A percentile compares a stretch with the other conserved stretches of the same genome.
These are phyloP conservation scores for Ancistrus triradiatus DNA, from an alignment of 2,113 vertebrate genomes.

Conservation along the genomic window DNA sequence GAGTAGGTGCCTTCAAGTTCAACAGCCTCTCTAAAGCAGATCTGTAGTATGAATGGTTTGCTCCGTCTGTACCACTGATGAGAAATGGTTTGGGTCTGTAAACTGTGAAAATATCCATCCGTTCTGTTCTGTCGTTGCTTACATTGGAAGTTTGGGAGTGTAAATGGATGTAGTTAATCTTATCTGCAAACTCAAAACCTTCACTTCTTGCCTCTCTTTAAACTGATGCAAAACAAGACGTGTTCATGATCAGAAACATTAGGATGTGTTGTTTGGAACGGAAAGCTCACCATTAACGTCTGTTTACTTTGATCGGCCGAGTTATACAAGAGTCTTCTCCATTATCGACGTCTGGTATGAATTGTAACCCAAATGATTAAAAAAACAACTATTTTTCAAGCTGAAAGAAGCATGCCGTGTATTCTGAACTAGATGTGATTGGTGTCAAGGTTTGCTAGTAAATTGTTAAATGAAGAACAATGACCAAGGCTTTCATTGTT, in stretches of 20 bases:
- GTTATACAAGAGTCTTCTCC: background rate
- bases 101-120: slow-evolving; percentile 42
- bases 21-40: slow-evolving; percentile 33
- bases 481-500: slow-evolving; percentile 48
- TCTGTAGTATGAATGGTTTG: slow-evolving; percentile 8
- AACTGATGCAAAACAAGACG: slow-evolving; percentile 32
- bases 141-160: slow-evolving; percentile 11
- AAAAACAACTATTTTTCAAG: slow-evolving; percentile 32
- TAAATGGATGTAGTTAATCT: slow-evolving; percentile 13
- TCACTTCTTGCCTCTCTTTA: slow-evolving; percentile 30
- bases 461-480: slow-evolving; percentile 40
- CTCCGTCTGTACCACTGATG: background rate
- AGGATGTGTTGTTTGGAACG: background rate
- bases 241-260: slow-evolving; percentile 7
- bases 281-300: background rate
- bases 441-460: slow-evolving; percentile 29
- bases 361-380: slow-evolving; percentile 8
- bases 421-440: slow-evolving; percentile 39
- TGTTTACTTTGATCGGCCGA: background rate
- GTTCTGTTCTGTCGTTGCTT: slow-evolving; percentile 21
- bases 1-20: slow-evolving; percentile 65
- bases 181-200: slow-evolving; percentile 18
- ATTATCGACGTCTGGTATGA: slow-evolving; percentile 7
- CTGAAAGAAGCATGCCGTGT: slow-evolving; percentile 44
- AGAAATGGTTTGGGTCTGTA: slow-evolving; percentile 27